These are phyloP conservation scores for Zygaena filipendulae DNA, from an alignment of 2,888 invertebrate genomes.

Conservation along the genomic window DNA sequence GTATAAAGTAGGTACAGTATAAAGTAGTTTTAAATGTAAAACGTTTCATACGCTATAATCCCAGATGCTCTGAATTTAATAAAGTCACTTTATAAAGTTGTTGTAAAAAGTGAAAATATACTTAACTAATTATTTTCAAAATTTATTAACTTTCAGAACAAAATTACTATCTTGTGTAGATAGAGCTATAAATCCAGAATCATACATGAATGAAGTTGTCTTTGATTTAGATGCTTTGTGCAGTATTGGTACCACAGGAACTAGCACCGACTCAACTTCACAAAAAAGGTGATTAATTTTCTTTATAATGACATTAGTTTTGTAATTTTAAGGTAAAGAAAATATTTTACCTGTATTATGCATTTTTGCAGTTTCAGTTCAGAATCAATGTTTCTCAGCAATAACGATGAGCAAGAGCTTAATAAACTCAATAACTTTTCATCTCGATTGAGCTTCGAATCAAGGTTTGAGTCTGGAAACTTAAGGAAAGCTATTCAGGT, in stretches of 20 bases:
- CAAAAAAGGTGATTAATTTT: conserved; percentile 39
- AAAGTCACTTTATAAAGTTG: too few relatives aligned
- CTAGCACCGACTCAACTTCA: conserved; percentile 23
- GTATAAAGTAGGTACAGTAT: too few relatives aligned
- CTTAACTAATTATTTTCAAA: too few relatives aligned
- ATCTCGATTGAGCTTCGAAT: conserved; percentile 76
- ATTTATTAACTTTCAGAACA: too few relatives aligned
- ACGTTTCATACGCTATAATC: too few relatives aligned
- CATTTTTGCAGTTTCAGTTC: too few relatives aligned
- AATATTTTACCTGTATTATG: too few relatives aligned
- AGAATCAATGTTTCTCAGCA: conserved; percentile 40
- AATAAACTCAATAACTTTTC: conserved; percentile 40
- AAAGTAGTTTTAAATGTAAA: too few relatives aligned
- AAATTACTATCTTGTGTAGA: conserved; percentile 75
- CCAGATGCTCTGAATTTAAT: too few relatives aligned
- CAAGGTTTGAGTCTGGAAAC: conserved; percentile 89
- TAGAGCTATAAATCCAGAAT: conserved; percentile 71
- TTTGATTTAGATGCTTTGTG: conserved; percentile 74
- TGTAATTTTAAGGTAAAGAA: conserved; percentile 1
- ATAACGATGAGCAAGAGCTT: conserved; percentile 63
- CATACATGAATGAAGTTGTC: conserved; percentile 71
- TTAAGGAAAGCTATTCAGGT: conserved; percentile 84
- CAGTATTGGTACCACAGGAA: conserved; percentile 12
- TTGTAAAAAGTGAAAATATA: too few relatives aligned
- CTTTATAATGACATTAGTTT: too few relatives aligned